These are phyloP conservation scores for Trileptium ribeirensis DNA, from an alignment of 2,888 invertebrate species.

Conservation along the genomic window DNA sequence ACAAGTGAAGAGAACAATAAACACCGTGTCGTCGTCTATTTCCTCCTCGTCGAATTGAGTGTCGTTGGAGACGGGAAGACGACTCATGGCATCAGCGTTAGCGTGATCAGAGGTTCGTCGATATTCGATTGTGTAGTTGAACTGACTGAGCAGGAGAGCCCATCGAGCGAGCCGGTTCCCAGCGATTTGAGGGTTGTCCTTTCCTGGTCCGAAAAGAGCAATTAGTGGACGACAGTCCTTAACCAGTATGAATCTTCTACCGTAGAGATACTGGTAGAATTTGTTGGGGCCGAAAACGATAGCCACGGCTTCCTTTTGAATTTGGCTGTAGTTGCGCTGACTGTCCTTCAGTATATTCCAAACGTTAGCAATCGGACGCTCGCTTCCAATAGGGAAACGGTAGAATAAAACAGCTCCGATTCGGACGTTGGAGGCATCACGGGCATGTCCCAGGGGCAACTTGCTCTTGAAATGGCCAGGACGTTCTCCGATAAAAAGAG, in stretches of 20 bases:
- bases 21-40: slow-evolving; percentile 15
- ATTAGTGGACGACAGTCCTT: slow-evolving; percentile 35
- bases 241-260: slow-evolving; percentile 29
- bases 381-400: slow-evolving; percentile 25
- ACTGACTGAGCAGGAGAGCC: slow-evolving; percentile 23
- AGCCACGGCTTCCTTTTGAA: slow-evolving; percentile 39
- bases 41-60: slow-evolving; percentile 25
- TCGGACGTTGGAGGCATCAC: slow-evolving; percentile 18
- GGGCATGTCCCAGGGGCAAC: neutral
- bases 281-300: slow-evolving; percentile 37
- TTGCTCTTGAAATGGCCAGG: neutral
- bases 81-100: slow-evolving; percentile 35
- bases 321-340: slow-evolving; percentile 36
- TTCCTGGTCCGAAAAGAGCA: slow-evolving; percentile 32
- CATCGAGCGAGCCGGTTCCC: slow-evolving; percentile 27
- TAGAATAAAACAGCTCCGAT: slow-evolving; percentile 29
- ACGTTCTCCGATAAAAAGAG: neutral
- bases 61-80: slow-evolving; percentile 17
- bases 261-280: slow-evolving; percentile 39
- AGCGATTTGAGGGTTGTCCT: slow-evolving; percentile 21
- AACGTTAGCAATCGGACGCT: slow-evolving; percentile 36
- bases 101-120: slow-evolving; percentile 24
- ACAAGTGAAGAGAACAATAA: too few species aligned
- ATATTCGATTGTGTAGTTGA: slow-evolving; percentile 4
- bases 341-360: slow-evolving; percentile 34